Percentiles rank a stretch among this genome's conserved stretches.
These are phyloP conservation scores for Zosterops hypoxanthus DNA, from an alignment of 2,113 vertebrate genomes.

Conservation along the genomic window DNA sequence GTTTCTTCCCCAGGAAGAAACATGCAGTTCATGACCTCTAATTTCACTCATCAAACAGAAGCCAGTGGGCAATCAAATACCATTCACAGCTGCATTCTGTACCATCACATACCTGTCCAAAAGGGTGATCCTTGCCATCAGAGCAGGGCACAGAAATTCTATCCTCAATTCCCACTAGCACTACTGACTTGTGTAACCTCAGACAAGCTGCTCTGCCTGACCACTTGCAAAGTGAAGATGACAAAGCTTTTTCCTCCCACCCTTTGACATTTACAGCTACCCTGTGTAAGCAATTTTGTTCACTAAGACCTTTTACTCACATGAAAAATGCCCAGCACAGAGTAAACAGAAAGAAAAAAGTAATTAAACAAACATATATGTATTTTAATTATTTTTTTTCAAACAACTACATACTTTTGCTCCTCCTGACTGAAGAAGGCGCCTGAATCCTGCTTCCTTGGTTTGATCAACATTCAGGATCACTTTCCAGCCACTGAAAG, in stretches of 20 bases:
- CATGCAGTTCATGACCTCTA: background rate
- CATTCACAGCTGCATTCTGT: background rate
- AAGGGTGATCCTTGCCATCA: background rate
- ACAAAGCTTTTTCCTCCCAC: background rate
- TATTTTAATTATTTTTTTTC: background rate
- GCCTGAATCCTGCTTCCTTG: constrained; percentile 92
- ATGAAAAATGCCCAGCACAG: background rate
- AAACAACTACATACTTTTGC: constrained; percentile 80
- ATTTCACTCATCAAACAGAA: background rate
- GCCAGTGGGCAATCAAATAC: background rate
- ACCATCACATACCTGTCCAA: background rate
- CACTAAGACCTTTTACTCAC: background rate
- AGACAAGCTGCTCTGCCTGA: background rate
- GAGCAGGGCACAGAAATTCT: background rate
- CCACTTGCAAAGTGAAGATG: background rate
- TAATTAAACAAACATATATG: background rate
- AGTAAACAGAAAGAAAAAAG: background rate
- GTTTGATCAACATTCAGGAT: constrained; percentile 92
- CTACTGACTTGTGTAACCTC: background rate
- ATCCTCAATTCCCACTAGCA: background rate
- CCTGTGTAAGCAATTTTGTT: background rate
- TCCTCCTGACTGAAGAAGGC: constrained; percentile 93
- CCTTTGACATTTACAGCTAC: background rate
- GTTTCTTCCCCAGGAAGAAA: background rate
- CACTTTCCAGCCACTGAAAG: constrained; percentile 96